Conservation (phyloP, 2,113 vertebrate genomes). For the Mionectes macconnelli region DNA sequence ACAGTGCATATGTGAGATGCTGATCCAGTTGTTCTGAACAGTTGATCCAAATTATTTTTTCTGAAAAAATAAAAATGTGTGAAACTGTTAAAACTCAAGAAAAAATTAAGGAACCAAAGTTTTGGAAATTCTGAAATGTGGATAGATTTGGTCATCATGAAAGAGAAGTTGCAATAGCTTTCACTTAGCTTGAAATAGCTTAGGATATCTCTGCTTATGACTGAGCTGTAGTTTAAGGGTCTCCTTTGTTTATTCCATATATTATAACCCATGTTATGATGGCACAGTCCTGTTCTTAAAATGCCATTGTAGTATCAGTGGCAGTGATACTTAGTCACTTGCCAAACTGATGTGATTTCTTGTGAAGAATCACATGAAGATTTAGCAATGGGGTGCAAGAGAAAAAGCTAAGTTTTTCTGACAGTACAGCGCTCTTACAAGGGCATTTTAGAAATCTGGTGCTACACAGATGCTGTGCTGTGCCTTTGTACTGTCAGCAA, state of each 20-base stretch:
- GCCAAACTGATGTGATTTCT: background rate
- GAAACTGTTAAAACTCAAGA: background rate
- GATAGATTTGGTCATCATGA: background rate
- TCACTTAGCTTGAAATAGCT: background rate
- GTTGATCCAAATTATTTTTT: background rate
- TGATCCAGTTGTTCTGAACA: background rate
- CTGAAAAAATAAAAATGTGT: background rate
- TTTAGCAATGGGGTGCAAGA: background rate
- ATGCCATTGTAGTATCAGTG: background rate
- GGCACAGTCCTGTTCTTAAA: background rate
- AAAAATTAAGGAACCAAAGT: background rate
- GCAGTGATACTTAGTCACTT: background rate
- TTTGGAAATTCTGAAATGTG: background rate
- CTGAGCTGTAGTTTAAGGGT: background rate
- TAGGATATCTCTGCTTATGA: background rate
- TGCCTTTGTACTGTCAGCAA: background rate
- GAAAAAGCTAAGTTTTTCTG: background rate
- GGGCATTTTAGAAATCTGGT: background rate
- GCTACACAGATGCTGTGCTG: background rate
- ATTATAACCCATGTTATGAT: background rate
- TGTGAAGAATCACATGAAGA: background rate
- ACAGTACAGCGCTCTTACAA: background rate
- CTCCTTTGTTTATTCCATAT: background rate
- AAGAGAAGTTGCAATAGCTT: background rate
- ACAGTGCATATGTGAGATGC: background rate